Base-by-base conservation (phyloP, 92 coral and sea anemone species). In the Micromussa lordhowensis region DNA sequence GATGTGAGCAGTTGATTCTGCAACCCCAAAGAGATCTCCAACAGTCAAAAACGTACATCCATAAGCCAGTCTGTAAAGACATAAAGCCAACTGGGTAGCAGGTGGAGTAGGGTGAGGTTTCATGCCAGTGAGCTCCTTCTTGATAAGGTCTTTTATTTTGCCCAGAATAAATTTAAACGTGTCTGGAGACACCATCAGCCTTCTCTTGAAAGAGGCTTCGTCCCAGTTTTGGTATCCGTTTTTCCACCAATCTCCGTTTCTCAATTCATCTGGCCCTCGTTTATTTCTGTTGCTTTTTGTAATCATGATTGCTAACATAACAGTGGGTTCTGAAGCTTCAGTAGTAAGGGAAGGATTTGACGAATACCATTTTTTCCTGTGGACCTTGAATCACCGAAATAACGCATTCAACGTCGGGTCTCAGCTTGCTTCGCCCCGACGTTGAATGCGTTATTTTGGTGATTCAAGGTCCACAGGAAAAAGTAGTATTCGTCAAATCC, bases 51-150 rank as follows among this genome's bases (percentile, higher is more conserved):
- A 82, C 2, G 76, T 49, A 61, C 73, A 22, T n/a, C 86, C 86
- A 68, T 82, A 76, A 30, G 86, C 86, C 58, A 93, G 81, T 29
- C 86, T 31, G 81, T 93, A 80, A 30, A 87, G 49, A 19, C 76
- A 79, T 64, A 79, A n/a, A 15, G 90, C 87, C 73, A 80, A 81
- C 87, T 71, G 81, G 29, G 87, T 68, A 32, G 77, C 87, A 84
- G 92, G 92, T 28, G 92, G 84, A 1, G 88, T 83, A 61, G 90
- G 86, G 21, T 82, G 4, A 32, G 86, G 90, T 68, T 78, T 87
- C 73, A 87, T 82, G 80, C 82, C 81, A 30, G 79, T 76, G 34
- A 82, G 92, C 32, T 79, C 73, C 36, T 89, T 92, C 30, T 5
- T 36, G 51, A 74, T 74, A 38, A 30, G 38, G 9, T 38, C 79